Evolutionary conservation across 2,113 vertebrate species (phyloP), one percentile per base, ranked within the genome.

Genomic region (Setophaga petechia): DNA sequence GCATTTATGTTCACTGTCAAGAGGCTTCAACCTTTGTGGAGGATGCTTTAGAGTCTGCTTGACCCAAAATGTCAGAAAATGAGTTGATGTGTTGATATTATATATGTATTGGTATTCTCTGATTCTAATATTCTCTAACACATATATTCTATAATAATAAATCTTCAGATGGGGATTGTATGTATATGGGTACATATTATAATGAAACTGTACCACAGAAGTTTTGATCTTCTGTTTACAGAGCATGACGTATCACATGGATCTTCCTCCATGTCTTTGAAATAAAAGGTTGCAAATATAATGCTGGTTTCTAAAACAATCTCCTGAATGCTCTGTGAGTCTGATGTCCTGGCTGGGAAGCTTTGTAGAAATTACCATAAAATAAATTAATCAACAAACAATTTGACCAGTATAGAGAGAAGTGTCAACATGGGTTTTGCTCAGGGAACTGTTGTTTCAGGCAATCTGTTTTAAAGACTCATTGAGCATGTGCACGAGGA

Each of bases 141-240:
- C 25, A 25, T 61, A 30, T 46, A n/a, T 68, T 68, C n/a, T 25
- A 15, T 23, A 78, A 46, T 28, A 88, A 67, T 21, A 85, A 35
- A 27, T 30, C 13, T 67, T 78, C 43, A 67, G 27, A 33, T 7
- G 0, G 11, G 25, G n/a, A 49, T 62, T 71, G 5, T 28, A 58
- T 23, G 6, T 16, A 5, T 54, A 7, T 0, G 3, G 5, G 9
- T 67, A 19, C 24, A 41, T 22, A 6, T 37, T 75, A 31, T 4
- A 3, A 62, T 24, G 51, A 61, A 84, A 69, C 8, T 16, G 2
- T 39, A 6, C 28, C 27, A 55, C 15, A 4, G 31, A 77, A 63
- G 19, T 67, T 33, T 74, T 66, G 7, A 67, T 22, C 28, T 65
- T 74, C 51, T 54, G 10, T 57, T 74, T 49, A 16, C 6, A 33